A percentile compares a stretch with the other conserved stretches of the same genome.
These are phyloP conservation scores for Lycaena phlaeas DNA, from an alignment of 2,888 invertebrate genomes.

Conservation along the genomic window DNA sequence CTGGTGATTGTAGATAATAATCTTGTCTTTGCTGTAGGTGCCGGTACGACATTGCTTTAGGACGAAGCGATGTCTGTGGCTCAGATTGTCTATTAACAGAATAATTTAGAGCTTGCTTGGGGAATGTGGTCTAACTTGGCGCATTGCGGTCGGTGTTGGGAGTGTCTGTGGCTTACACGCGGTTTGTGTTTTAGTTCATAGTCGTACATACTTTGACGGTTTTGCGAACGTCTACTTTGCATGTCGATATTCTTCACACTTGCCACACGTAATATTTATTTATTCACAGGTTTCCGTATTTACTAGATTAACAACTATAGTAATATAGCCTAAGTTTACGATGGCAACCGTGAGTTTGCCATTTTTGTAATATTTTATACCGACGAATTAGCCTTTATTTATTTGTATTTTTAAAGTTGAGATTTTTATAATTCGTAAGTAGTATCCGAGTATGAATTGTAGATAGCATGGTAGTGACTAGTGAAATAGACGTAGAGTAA, in stretches of 20 bases:
- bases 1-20: constrained; percentile 67
- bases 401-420: neutral
- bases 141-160: constrained; percentile 49
- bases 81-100: constrained; percentile 42
- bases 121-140: constrained; percentile 38
- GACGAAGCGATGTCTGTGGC: constrained; percentile 22
- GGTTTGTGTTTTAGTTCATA: constrained; percentile 17
- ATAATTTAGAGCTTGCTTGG: constrained; percentile 63
- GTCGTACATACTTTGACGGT: constrained; percentile 14
- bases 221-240: constrained; percentile 9
- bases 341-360: constrained; percentile 3
- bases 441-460: neutral
- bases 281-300: constrained; percentile 7
- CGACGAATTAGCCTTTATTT: neutral
- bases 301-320: constrained; percentile 10
- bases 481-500: neutral
- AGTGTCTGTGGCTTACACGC: constrained; percentile 21
- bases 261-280: constrained; percentile 2
- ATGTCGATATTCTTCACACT: constrained; percentile 9
- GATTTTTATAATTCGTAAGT: neutral
- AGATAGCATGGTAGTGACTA: constrained; percentile 14
- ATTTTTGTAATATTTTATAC: neutral
- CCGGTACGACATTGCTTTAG: constrained; percentile 24
- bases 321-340: neutral
- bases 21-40: constrained; percentile 48